These are phyloP conservation scores for Reinhardtius hippoglossoides DNA, from an alignment of 2,113 vertebrate species.

Conservation along the genomic window DNA sequence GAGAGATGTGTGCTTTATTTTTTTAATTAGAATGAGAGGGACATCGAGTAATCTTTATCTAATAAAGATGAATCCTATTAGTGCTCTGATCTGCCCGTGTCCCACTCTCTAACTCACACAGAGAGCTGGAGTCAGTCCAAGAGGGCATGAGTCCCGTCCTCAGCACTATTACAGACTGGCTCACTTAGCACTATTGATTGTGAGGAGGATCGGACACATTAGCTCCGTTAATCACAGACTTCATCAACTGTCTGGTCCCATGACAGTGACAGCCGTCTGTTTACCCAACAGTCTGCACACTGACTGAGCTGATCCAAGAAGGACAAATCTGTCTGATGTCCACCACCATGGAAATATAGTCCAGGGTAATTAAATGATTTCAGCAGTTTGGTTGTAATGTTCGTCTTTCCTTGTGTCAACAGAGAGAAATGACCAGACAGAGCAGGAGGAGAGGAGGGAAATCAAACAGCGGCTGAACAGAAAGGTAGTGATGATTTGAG, in stretches of 20 bases:
- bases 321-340: not conserved
- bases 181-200: slow-evolving; percentile 1
- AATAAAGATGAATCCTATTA: no score
- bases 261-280: not conserved
- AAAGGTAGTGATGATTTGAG: slow-evolving; percentile 85
- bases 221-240: slow-evolving; percentile 17
- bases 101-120: not conserved
- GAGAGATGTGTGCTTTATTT: not conserved
- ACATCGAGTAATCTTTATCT: slow-evolving; percentile 22
- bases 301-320: no score
- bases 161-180: not conserved
- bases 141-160: not conserved
- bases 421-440: slow-evolving; percentile 97
- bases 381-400: not conserved
- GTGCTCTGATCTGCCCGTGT: not conserved
- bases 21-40: not conserved
- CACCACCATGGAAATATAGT: no score
- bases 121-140: not conserved
- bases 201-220: slow-evolving; percentile 6
- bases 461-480: slow-evolving; percentile 97
- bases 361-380: not conserved
- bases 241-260: not conserved
- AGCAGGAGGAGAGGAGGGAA: slow-evolving; percentile 95
- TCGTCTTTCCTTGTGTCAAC: slow-evolving; percentile 50
- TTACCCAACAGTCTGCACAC: not conserved